Base-by-base conservation (phyloP, 2,113 vertebrate species). In the Sylvicapra grimmia region DNA sequence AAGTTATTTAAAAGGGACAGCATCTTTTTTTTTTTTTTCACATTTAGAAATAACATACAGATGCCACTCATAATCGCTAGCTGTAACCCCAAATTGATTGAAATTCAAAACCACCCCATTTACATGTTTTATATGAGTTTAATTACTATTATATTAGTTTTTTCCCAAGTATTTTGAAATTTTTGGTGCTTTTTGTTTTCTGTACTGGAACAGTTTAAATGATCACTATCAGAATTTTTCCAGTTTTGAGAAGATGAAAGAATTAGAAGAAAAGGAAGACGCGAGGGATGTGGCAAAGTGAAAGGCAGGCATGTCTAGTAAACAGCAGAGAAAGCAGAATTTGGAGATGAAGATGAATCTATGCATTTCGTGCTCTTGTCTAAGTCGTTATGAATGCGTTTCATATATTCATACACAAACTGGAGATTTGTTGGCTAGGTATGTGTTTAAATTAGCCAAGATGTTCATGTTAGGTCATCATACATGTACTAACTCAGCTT, bases 191-290 rank as follows among this genome's bases (percentile, higher is more conserved):
- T 58, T 95, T 95, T 77, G 13, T 33, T 89, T 96, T 61, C 85
- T 94, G 54, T 15, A 79, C 29, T 80, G 33, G 89, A 96, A 92
- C 5, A 56, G 13, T 80, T 96, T 88, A 49, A 96, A 68, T 86
- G 51, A 97, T 75, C 44, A 59, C 19, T 85, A 68, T 95, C 11
- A 21, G 58, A 79, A 65, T 2, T 18, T 65, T 89, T 95, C 21
- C 6, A 93, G 36, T 96, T 95, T 96, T 54, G 56, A 93, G 75
- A 96, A 92, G 56, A 86, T 96, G 65, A 94, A 93, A 21, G 49
- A 89, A 83, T 54, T 77, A 44, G 44, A 90, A 77, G 33, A 49
- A 93, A 47, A 96, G 19, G 14, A 80, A 61, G 51, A 44, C 5
- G 44, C 2, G 31, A 51, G 9, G n/a, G 33, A 89, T 54, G 18